phyloP scores from a whole-genome alignment of 2,113 vertebrate genomes.

The Melospiza melodia region DNA sequence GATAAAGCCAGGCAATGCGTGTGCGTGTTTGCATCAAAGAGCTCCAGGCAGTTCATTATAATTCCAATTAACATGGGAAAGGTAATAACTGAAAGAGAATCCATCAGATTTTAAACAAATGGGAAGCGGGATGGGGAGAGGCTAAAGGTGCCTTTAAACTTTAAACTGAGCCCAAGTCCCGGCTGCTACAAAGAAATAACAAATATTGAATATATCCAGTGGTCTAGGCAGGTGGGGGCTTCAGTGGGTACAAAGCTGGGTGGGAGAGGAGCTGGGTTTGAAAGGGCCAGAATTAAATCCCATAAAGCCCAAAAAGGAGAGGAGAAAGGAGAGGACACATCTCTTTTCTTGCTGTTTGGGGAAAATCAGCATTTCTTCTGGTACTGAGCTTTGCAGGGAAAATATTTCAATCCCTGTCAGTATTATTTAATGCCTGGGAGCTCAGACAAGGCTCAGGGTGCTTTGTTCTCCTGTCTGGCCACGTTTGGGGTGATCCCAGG shows the following conservation, averaged over 20 bases:
- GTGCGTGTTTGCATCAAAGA: background rate
- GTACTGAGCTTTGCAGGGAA: background rate
- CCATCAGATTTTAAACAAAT: background rate
- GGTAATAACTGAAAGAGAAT: background rate
- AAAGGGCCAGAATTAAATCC: background rate
- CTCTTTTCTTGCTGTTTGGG: background rate
- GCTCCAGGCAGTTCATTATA: background rate
- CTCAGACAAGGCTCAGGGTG: background rate
- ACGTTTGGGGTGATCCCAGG: background rate
- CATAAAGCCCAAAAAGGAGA: background rate
- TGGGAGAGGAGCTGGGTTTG: background rate
- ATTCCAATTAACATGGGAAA: constrained; percentile 1
- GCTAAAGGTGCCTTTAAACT: background rate
- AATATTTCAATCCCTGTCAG: background rate
- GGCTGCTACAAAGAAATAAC: background rate
- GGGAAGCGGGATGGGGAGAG: background rate
- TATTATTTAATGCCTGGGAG: background rate
- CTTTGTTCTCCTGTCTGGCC: background rate
- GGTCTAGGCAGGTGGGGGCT: background rate
- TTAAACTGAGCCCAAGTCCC: background rate
- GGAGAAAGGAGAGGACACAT: background rate
- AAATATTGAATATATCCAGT: background rate
- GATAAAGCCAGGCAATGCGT: background rate
- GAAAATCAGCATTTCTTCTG: background rate
- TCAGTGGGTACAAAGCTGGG: background rate